These are phyloP conservation scores for Pangasius larnaudii DNA, from an alignment of 2,797 vertebrate genomes.

Conservation along the genomic window DNA sequence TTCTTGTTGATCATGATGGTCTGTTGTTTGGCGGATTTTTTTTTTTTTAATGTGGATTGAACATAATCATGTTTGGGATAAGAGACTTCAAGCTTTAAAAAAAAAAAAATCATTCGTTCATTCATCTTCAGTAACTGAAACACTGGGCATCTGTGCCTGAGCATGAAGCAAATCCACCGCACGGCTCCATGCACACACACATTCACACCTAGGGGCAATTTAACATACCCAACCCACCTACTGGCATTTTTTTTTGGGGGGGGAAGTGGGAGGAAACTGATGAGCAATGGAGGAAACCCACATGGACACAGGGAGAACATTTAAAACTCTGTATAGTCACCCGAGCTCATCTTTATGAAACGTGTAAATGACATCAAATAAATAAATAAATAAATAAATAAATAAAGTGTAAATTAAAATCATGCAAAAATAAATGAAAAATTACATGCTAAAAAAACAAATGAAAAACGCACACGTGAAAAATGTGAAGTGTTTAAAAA, in stretches of 20 bases:
- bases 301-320: neutral
- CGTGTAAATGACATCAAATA: neutral
- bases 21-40: neutral
- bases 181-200: neutral
- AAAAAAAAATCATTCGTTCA: too few species aligned
- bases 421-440: neutral
- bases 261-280: neutral
- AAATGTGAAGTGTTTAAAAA: neutral
- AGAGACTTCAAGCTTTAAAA: neutral
- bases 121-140: neutral
- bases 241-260: neutral
- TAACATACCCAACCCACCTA: neutral
- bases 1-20: neutral
- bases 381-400: neutral
- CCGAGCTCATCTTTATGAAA: neutral
- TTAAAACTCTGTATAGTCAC: neutral
- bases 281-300: neutral
- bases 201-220: neutral
- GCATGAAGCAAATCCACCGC: neutral
- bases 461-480: neutral
- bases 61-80: neutral
- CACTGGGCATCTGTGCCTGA: neutral
- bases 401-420: neutral
- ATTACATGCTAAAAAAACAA: neutral
- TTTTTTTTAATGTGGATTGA: neutral